These are phyloP conservation scores for Actenoides hombroni DNA, from an alignment of 2,113 vertebrate genomes.

Conservation along the genomic window DNA sequence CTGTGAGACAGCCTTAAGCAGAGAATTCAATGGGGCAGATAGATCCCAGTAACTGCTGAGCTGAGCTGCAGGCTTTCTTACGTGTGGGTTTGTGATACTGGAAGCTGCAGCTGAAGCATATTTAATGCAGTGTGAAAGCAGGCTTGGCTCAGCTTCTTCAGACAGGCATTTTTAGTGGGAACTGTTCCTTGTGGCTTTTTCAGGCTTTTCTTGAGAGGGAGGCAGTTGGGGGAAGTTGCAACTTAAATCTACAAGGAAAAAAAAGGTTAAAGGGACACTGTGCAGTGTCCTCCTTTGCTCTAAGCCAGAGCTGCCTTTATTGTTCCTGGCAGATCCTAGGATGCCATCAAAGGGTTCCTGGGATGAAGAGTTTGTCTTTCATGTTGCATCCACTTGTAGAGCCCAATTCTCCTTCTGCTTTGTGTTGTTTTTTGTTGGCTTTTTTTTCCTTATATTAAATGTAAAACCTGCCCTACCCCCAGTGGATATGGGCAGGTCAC, in stretches of 20 bases:
- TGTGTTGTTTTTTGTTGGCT: not conserved
- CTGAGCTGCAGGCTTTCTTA: not conserved
- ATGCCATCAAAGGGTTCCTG: fast-evolving
- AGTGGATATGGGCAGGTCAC: not conserved
- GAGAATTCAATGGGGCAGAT: not conserved
- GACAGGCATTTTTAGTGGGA: not conserved
- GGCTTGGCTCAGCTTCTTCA: not conserved
- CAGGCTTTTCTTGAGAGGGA: not conserved
- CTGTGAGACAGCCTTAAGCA: fast-evolving
- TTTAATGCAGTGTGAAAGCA: not conserved
- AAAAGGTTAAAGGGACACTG: not conserved
- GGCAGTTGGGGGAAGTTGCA: not conserved
- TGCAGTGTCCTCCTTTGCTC: not conserved
- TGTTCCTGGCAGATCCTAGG: not conserved
- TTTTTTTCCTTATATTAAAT: not conserved
- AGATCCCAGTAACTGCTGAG: not conserved
- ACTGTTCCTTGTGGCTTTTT: not conserved
- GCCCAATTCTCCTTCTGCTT: not conserved
- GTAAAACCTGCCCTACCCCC: not conserved
- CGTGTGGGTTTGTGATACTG: no score
- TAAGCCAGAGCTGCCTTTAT: not conserved
- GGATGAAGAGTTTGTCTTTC: not conserved
- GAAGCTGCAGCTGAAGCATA: not conserved
- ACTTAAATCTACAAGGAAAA: not conserved
- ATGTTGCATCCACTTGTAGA: not conserved